phyloP scores from a whole-genome alignment of 1,140 invertebrate genomes.

The Myzus persicae region DNA sequence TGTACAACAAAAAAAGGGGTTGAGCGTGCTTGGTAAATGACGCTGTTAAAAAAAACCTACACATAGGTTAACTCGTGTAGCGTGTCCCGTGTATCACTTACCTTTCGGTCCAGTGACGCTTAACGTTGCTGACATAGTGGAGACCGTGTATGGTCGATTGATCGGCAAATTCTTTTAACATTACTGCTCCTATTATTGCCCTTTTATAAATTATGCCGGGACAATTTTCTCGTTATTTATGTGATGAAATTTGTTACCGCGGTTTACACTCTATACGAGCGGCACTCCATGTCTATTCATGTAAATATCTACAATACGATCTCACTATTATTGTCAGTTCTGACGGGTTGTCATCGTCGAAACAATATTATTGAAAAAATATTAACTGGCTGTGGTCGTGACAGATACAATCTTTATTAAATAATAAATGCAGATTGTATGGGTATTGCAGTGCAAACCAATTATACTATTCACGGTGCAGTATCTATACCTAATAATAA shows the following conservation, averaged over 20 bases:
- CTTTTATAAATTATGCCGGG: neutral
- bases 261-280: neutral
- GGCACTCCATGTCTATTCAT: neutral
- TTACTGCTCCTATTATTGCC: neutral
- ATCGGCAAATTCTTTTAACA: conserved; percentile 61
- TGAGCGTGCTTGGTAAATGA: too few relatives aligned
- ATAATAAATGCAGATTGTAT: neutral
- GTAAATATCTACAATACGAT: neutral
- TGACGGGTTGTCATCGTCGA: rapidly evolving
- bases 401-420: neutral
- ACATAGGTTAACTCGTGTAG: too few relatives aligned
- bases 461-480: neutral
- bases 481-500: conserved; percentile 22
- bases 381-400: neutral
- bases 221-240: neutral
- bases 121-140: conserved; percentile 65
- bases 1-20: too few relatives aligned
- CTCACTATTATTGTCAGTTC: neutral
- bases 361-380: neutral
- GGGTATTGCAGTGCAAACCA: neutral
- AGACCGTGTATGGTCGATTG: conserved; percentile 67
- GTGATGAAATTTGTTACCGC: neutral
- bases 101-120: conserved; percentile 66
- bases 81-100: conserved; percentile 38
- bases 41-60: too few relatives aligned